Base-by-base conservation (phyloP, 2,113 vertebrate species). In the Jaculus jaculus region DNA sequence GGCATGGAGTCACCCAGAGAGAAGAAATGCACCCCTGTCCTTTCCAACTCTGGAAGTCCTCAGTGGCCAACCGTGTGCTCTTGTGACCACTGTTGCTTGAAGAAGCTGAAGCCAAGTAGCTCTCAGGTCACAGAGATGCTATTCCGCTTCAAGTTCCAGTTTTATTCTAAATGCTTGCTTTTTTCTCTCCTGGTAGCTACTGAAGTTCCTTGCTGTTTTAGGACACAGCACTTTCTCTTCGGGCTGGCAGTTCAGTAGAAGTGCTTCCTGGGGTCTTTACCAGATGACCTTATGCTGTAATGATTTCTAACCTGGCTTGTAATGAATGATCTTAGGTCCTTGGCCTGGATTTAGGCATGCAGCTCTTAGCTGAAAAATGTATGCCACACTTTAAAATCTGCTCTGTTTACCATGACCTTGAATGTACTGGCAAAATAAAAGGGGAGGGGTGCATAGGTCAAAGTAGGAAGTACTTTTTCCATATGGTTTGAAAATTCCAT, bases 211-310 rank as follows among this genome's bases (percentile, higher is more conserved):
- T 65, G 34, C 30, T 54, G 58, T 66, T 84, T 91, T 39, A 2
- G 78, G 91, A n/a, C 10, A n/a, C 8, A 87, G 89, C 42, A 61
- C 47, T 88, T 94, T 94, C 77, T 90, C 95, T 92, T 65, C 12
- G 26, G 24, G 66, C 51, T 86, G 82, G 54, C 42, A 72, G 15
- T 58, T 84, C 61, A 66, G 60, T 37, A 63, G 63, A 93, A 77
- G 81, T 21, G 51, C 84, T 74, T 68, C 77, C 78, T 93, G 74
- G 71, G 65, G 47, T 54, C 85, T 94, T 79, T 75, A 87, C 84
- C 78, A 26, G 87, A 16, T 91, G 65, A 65, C 77, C 93, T 66
- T 69, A 69, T 91, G 37, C 54, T 90, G 2, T 72, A 34, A 85
- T 83, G 60, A 83, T 94, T 94, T 88, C 69, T 86, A 60, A 95